A percentile compares a stretch with the other conserved stretches of the same genome.
phyloP scores from a whole-genome alignment of 2,888 invertebrate genomes.

The Scaptomyza polygonia region DNA sequence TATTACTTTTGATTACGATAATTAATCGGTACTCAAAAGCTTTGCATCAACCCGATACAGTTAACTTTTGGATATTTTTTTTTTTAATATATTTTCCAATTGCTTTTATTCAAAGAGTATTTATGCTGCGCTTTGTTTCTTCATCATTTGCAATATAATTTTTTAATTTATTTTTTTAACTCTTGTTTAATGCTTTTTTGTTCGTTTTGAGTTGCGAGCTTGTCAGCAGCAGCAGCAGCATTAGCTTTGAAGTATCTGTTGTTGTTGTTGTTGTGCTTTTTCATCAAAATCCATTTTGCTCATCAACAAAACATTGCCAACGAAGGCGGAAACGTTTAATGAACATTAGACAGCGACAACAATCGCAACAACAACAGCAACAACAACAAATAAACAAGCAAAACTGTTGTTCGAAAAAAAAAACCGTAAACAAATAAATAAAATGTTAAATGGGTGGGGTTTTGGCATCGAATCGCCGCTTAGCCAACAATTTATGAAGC shows the following conservation, averaged over 20 bases:
- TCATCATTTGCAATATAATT: not conserved
- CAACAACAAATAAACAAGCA: conserved; percentile 20
- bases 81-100: too few species aligned
- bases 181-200: conserved; percentile 12
- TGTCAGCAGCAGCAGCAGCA: conserved; percentile 4
- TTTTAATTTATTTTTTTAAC: not conserved
- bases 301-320: conserved; percentile 31
- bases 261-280: conserved; percentile 3
- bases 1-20: too few species aligned
- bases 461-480: conserved; percentile 44
- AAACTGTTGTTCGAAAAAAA: conserved; percentile 37
- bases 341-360: conserved; percentile 59
- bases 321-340: conserved; percentile 72
- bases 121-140: not conserved
- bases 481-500: conserved; percentile 59
- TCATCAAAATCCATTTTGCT: conserved; percentile 43
- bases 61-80: too few species aligned
- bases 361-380: conserved; percentile 42
- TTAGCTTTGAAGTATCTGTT: conserved; percentile 40
- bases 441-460: conserved; percentile 24
- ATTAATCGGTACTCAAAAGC: too few species aligned
- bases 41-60: too few species aligned
- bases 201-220: conserved; percentile 10
- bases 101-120: not conserved
- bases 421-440: conserved; percentile 48